Conservation (phyloP, 1,140 invertebrate genomes). For the Asobara japonica region DNA sequence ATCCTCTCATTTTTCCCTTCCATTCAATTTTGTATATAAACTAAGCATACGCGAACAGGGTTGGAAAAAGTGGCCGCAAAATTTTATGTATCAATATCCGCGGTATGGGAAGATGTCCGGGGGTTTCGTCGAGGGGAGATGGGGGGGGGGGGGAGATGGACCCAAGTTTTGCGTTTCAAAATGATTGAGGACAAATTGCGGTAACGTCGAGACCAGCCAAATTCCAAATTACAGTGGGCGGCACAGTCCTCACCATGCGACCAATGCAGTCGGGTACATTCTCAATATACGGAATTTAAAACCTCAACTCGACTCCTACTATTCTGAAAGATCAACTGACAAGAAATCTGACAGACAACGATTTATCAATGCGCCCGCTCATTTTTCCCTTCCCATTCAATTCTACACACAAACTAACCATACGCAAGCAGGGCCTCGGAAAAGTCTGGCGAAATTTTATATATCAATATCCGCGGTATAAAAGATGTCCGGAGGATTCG, state of each 20-base stretch:
- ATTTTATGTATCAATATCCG: constrained; percentile 56
- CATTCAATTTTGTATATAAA: neutral
- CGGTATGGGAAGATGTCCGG: constrained; percentile 33
- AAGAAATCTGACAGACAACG: too few relatives aligned
- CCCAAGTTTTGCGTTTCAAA: constrained; percentile 61
- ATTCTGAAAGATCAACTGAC: too few relatives aligned
- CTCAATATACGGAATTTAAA: too few relatives aligned
- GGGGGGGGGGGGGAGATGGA: constrained; percentile 24
- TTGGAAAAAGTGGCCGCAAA: constrained; percentile 4
- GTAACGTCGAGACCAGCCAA: constrained; percentile 63
- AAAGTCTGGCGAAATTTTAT: constrained; percentile 35
- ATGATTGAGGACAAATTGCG: constrained; percentile 66
- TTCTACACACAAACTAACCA: neutral
- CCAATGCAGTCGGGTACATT: too few relatives aligned
- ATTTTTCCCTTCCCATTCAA: constrained; percentile 20
- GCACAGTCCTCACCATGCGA: too few relatives aligned
- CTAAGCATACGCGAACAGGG: constrained; percentile 7
- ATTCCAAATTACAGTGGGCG: too few relatives aligned
- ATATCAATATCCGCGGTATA: constrained; percentile 55
- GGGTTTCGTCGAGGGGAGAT: too few relatives aligned
- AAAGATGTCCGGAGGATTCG: constrained; percentile 26
- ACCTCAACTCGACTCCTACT: too few relatives aligned
- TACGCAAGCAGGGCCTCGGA: neutral
- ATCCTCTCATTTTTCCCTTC: constrained; percentile 30
- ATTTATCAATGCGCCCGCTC: too few relatives aligned